Percentiles rank a stretch among this genome's conserved stretches.
phyloP scores from a whole-genome alignment of 64 coral and sea anemone species.

The Actinia tenebrosa region DNA sequence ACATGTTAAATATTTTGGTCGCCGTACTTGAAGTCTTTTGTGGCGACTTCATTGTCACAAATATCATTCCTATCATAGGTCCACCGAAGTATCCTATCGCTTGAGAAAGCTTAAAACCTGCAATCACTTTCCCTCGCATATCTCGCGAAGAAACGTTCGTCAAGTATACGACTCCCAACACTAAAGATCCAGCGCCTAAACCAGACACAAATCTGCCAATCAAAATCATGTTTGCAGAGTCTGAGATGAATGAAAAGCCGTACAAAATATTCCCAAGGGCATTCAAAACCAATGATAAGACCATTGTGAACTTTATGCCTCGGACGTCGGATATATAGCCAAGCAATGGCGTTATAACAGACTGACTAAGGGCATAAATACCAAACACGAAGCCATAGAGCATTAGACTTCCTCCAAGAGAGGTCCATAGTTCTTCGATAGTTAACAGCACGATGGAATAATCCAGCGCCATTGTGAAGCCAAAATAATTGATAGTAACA shows the following conservation, averaged over 20 bases:
- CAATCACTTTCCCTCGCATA: slow-evolving; percentile 68
- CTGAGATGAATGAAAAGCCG: slow-evolving; percentile 53
- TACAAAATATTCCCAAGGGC: slow-evolving; percentile 78
- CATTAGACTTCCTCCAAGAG: slow-evolving; percentile 45
- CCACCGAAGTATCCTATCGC: slow-evolving; percentile 76
- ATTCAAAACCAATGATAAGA: slow-evolving; percentile 68
- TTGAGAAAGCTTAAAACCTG: slow-evolving; percentile 83
- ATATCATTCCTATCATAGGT: slow-evolving; percentile 58
- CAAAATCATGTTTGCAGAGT: slow-evolving; percentile 64
- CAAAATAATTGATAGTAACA: slow-evolving; percentile 78
- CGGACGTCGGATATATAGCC: slow-evolving; percentile 82
- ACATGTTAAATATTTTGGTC: slow-evolving; percentile 65
- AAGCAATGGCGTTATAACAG: slow-evolving; percentile 70
- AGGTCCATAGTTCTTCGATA: slow-evolving; percentile 69
- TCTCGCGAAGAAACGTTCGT: slow-evolving; percentile 78
- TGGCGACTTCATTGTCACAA: slow-evolving; percentile 34
- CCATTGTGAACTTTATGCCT: slow-evolving; percentile 79
- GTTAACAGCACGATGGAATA: slow-evolving; percentile 80
- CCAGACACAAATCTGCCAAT: slow-evolving; percentile 83
- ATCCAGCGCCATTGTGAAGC: slow-evolving; percentile 90
- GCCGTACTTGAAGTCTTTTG: slow-evolving; percentile 10
- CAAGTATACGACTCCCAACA: slow-evolving; percentile 72
- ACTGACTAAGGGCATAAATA: slow-evolving; percentile 79
- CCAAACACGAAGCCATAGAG: slow-evolving; percentile 87
- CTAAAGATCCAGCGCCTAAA: slow-evolving; percentile 70